These are phyloP conservation scores for Lycocerus yunnanus DNA, from an alignment of 2,888 invertebrate genomes.

Conservation along the genomic window DNA sequence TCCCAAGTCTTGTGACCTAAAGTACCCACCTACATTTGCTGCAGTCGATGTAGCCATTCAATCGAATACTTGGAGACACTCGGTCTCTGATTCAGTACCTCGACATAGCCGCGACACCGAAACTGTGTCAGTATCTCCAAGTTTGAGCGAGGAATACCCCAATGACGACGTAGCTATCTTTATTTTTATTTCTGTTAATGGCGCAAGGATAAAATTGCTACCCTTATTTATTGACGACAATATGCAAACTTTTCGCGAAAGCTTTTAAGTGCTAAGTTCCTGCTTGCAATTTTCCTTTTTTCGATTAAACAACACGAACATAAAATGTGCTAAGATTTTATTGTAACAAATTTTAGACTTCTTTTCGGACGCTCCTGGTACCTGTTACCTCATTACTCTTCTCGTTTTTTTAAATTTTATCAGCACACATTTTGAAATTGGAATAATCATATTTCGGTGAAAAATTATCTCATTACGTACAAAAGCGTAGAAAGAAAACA, in stretches of 20 bases:
- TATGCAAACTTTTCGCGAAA: not conserved
- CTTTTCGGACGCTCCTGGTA: not conserved
- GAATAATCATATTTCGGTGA: not conserved
- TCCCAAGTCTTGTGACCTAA: not conserved
- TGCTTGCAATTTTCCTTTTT: not conserved
- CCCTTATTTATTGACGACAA: not conserved
- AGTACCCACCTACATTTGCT: not conserved
- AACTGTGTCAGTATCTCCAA: not conserved
- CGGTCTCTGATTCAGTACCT: not conserved
- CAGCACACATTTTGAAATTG: not conserved
- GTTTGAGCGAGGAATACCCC: too few relatives aligned
- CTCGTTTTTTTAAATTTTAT: not conserved
- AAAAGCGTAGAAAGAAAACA: not conserved
- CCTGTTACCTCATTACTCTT: not conserved
- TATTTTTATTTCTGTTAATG: not conserved
- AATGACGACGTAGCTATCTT: too few relatives aligned
- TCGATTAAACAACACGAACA: not conserved
- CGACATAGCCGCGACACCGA: not conserved
- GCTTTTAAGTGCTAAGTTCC: not conserved
- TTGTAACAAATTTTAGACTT: too few relatives aligned
- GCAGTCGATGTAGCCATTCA: not conserved
- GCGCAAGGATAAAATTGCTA: not conserved
- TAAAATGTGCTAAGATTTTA: not conserved
- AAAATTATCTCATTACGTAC: not conserved
- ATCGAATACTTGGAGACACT: not conserved